Percentiles rank a stretch among this genome's conserved stretches.
Conservation (phyloP, 1,140 invertebrate species). For the Dendrolimus punctatus region DNA sequence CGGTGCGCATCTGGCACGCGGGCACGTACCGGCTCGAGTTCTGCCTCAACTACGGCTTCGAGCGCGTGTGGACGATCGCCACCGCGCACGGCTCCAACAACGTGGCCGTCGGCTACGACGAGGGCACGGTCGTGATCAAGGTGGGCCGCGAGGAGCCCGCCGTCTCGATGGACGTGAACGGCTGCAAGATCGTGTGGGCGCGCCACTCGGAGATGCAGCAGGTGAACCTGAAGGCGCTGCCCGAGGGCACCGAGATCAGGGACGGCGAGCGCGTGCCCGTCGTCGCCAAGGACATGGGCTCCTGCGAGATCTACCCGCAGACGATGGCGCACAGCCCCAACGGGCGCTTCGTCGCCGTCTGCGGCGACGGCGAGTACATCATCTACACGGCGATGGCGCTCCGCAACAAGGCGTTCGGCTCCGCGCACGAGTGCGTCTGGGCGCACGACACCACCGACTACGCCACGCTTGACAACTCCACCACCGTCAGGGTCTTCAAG, state of each 20-base stretch:
- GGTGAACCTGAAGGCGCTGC: slow-evolving; percentile 92
- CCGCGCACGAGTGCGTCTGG: slow-evolving; percentile 99
- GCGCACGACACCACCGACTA: slow-evolving; percentile 97
- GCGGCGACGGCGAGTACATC: slow-evolving; percentile 99
- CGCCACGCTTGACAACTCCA: slow-evolving; percentile 91
- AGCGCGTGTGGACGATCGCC: slow-evolving; percentile 98
- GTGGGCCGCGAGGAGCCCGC: slow-evolving; percentile 98
- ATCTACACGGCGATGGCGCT: slow-evolving; percentile 99
- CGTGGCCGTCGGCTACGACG: slow-evolving; percentile 97
- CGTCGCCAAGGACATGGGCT: slow-evolving; percentile 98
- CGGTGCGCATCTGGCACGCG: slow-evolving; percentile 97
- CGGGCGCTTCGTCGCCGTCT: slow-evolving; percentile 98
- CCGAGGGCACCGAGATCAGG: slow-evolving; percentile 84
- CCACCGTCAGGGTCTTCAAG: slow-evolving; percentile 95
- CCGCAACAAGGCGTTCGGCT: slow-evolving; percentile 98
- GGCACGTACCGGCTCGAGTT: slow-evolving; percentile 97
- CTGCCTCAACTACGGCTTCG: slow-evolving; percentile 98
- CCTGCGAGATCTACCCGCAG: slow-evolving; percentile 99
- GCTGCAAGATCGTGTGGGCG: slow-evolving; percentile 99
- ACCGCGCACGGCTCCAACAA: slow-evolving; percentile 97
- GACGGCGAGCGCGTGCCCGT: slow-evolving; percentile 95
- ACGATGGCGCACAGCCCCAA: slow-evolving; percentile 99
- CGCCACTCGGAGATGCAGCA: slow-evolving; percentile 98
- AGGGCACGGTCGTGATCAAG: slow-evolving; percentile 98
- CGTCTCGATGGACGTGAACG: slow-evolving; percentile 98